These are phyloP conservation scores for Medauroidea extradentata DNA, from an alignment of 1,140 invertebrate species.

Conservation along the genomic window DNA sequence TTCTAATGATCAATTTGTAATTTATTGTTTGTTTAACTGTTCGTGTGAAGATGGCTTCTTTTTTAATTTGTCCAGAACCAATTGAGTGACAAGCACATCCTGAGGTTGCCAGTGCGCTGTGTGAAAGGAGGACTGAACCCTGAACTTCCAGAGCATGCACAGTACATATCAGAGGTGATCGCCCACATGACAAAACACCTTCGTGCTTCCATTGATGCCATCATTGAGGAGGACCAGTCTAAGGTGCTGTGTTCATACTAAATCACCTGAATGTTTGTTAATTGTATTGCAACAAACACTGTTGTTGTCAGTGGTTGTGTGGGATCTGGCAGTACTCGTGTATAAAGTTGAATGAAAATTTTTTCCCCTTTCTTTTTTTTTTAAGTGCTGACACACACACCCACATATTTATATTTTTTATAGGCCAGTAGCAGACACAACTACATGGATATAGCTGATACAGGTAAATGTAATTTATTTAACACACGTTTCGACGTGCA, in stretches of 20 bases:
- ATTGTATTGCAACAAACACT: no score
- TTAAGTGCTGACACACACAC: no score
- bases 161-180: slow-evolving; percentile 56
- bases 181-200: slow-evolving; percentile 49
- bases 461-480: no score
- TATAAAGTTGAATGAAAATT: no score
- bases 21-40: not conserved
- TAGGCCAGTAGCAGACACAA: no score
- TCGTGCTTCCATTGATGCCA: slow-evolving; percentile 50
- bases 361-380: no score
- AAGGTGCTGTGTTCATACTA: slow-evolving; percentile 37
- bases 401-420: no score
- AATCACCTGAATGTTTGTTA: no score
- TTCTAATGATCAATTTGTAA: not conserved
- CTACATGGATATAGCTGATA: no score
- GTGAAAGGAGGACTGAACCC: slow-evolving; percentile 48
- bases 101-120: slow-evolving; percentile 55
- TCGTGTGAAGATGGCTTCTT: not conserved
- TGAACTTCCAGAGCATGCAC: slow-evolving; percentile 52
- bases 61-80: slow-evolving; percentile 45
- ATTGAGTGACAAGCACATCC: slow-evolving; percentile 56
- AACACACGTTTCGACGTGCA: no score
- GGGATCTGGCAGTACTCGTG: no score
- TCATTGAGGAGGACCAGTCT: slow-evolving; percentile 51
- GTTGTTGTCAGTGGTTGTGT: no score